Evolutionary conservation across 2,113 vertebrate species (phyloP).

Genomic region (Cyprinodon tularosa): DNA sequence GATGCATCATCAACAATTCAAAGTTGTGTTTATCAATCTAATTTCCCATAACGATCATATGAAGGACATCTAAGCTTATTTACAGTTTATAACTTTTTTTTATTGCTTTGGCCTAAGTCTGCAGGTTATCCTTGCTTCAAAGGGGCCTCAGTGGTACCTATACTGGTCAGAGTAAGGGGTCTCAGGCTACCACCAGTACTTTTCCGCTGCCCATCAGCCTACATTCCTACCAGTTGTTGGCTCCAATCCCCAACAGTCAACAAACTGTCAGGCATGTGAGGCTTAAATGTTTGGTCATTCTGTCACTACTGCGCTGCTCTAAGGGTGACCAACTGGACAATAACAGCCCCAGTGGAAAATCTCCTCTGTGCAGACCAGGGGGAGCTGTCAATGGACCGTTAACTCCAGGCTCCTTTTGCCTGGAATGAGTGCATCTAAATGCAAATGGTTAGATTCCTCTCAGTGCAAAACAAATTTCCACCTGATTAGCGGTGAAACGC

Average conservation of each 20-base stretch:
- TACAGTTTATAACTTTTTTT: background rate
- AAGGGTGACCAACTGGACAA: slow-evolving; percentile 34
- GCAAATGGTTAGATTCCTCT: background rate
- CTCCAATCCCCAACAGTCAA: slow-evolving; percentile 56
- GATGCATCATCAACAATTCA: background rate
- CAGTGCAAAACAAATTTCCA: background rate
- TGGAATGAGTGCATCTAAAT: slow-evolving; percentile 7
- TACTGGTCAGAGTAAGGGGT: background rate
- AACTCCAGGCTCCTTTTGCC: background rate
- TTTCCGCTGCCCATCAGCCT: slow-evolving; percentile 58
- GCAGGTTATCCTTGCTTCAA: slow-evolving; percentile 1
- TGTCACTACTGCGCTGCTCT: slow-evolving; percentile 10
- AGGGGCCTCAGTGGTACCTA: background rate
- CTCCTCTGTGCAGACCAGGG: slow-evolving; percentile 27
- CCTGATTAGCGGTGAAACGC: background rate
- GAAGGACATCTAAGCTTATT: background rate
- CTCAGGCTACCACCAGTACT: slow-evolving; percentile 43
- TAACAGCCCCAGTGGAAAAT: slow-evolving; percentile 64
- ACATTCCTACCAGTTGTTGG: slow-evolving; percentile 48
- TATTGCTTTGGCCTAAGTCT: background rate
- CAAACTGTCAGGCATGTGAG: slow-evolving; percentile 39
- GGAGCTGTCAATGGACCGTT: slow-evolving; percentile 8
- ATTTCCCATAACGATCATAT: background rate
- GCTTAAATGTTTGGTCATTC: slow-evolving; percentile 21
- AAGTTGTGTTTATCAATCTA: background rate